Evolutionary conservation across 2,113 vertebrate genomes (phyloP), one percentile per base, ranked within the genome.

Genomic region (Dolichallabes microphthalmus): DNA sequence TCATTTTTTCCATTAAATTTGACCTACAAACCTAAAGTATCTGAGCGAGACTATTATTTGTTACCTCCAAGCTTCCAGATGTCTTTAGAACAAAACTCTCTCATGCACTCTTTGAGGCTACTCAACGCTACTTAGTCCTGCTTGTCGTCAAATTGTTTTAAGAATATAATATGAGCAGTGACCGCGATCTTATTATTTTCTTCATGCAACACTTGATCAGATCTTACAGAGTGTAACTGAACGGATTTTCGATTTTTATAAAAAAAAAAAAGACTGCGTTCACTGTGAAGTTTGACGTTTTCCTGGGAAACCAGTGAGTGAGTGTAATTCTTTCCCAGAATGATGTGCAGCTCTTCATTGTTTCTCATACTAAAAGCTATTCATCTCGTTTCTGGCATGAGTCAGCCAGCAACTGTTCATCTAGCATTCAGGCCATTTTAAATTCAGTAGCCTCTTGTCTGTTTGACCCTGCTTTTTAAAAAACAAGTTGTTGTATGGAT

Each of bases 1-100:
- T 75, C 1, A 6, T 12, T 25, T 50, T 74, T 69, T 71, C 6
- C 7, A 4, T 55, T 52, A 20, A 57, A 32, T 57, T 17, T 30
- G 50, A 9, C 75, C 8, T 17, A 57, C 15, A 58, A 58, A 22
- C 25, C 14, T 32, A 58, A 77, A 32, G 53, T 58, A 57, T 76
- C 27, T 20, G 27, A 30, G 22, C 8, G 27, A 55, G 27, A 19
- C 52, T 32, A 30, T 76, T 53, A 32, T 14, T 50, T 25, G 55
- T 78, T 58, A 58, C n/a, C 75, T 78, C 55, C 19, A 20, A 30
- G 73, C 73, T 52, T 75, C 35, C 35, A 73, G 69, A 73, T 50
- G 69, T 73, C 69, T 39, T 71, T 3, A 71, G 35, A 22, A 39
- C 19, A 39, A 39, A 71, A 45, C 8, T 50, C 13, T 52, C 45